A percentile compares a stretch with the other conserved stretches of the same genome.
These are phyloP conservation scores for Pagetopsis macropterus DNA, from an alignment of 2,797 vertebrate genomes.

Conservation along the genomic window DNA sequence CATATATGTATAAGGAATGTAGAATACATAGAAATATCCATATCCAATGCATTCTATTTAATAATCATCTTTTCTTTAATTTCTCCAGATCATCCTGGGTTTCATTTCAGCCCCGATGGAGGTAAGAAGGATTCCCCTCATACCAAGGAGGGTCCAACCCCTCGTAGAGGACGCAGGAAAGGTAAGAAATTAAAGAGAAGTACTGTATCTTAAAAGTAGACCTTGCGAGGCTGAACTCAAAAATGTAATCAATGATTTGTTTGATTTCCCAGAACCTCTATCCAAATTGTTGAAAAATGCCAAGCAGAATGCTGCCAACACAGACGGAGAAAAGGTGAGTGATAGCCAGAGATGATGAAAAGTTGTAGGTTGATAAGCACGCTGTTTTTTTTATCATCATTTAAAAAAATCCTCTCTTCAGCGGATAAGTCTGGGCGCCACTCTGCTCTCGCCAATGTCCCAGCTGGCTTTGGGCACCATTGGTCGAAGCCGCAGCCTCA, in stretches of 20 bases:
- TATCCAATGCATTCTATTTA: background rate
- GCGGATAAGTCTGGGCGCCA: conserved; percentile 83
- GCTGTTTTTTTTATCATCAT: background rate
- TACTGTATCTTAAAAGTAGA: background rate
- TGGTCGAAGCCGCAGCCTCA: conserved; percentile 83
- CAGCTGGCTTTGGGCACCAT: conserved; percentile 84
- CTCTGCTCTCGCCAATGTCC: conserved; percentile 85
- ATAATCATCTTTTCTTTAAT: background rate
- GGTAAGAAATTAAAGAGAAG: conserved; percentile 76
- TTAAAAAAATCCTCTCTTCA: conserved; percentile 54
- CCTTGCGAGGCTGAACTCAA: background rate
- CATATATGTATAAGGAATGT: background rate
- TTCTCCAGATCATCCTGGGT: conserved; percentile 91
- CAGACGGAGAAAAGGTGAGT: conserved; percentile 76
- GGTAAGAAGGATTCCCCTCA: conserved; percentile 83
- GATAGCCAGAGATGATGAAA: background rate
- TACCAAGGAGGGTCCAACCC: conserved; percentile 86
- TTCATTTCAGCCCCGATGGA: conserved; percentile 89
- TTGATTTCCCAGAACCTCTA: conserved; percentile 87
- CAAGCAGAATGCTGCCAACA: conserved; percentile 88
- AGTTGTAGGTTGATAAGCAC: background rate
- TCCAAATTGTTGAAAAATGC: conserved; percentile 92
- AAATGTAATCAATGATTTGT: background rate
- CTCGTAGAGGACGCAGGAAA: conserved; percentile 91
- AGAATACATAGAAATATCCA: background rate